These are phyloP conservation scores for Hypothenemus hampei DNA, from an alignment of 1,140 invertebrate species.

Conservation along the genomic window DNA sequence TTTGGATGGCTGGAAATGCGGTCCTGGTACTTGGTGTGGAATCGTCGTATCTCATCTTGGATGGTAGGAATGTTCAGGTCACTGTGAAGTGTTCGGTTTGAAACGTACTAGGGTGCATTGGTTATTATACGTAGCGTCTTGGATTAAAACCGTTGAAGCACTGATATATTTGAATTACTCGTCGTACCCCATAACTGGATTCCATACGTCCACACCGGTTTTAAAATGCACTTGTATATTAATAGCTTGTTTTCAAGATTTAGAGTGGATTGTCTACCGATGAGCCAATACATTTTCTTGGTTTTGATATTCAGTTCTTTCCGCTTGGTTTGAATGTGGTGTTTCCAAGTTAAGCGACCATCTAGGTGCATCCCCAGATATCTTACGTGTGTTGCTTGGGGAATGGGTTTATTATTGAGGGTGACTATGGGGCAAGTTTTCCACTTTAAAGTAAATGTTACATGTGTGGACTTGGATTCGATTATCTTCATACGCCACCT, in stretches of 20 bases:
- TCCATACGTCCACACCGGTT: slow-evolving; percentile 2
- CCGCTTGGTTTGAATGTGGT: not conserved
- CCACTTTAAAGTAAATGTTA: not conserved
- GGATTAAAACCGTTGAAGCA: not conserved
- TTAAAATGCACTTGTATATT: not conserved
- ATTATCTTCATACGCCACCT: not conserved
- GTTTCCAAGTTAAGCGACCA: not conserved
- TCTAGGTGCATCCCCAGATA: not conserved
- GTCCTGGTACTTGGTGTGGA: not conserved
- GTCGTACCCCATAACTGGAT: not conserved
- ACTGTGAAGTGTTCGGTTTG: not conserved
- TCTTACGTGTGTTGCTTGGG: not conserved
- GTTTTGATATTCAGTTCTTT: not conserved
- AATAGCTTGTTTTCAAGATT: not conserved
- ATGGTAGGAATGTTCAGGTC: not conserved
- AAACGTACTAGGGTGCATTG: not conserved
- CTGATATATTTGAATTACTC: not conserved
- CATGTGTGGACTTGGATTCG: not conserved
- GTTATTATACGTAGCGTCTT: not conserved
- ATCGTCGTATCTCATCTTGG: not conserved
- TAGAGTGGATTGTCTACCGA: not conserved
- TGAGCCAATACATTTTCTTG: not conserved
- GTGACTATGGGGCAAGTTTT: not conserved
- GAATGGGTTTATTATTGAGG: not conserved
- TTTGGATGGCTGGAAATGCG: not conserved